Evolutionary conservation across 2,113 vertebrate genomes (phyloP).

Genomic region (Marmota monax): DNA sequence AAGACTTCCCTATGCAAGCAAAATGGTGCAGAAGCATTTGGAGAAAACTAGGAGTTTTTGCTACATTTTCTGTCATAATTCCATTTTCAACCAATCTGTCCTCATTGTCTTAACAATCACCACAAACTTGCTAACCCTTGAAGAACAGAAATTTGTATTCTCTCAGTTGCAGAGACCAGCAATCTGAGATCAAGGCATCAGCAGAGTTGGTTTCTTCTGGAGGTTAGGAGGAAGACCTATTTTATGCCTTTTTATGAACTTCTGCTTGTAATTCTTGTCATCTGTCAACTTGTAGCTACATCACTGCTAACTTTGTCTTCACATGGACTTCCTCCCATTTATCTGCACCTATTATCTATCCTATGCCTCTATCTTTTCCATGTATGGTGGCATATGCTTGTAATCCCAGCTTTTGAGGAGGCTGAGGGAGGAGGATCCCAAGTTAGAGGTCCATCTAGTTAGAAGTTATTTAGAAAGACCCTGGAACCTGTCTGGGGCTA

Average conservation of each 20-base stretch:
- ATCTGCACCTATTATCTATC: neutral
- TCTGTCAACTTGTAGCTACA: neutral
- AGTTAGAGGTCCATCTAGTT: too few relatives aligned
- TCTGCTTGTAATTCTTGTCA: neutral
- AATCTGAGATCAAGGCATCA: neutral
- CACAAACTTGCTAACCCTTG: constrained; percentile 1
- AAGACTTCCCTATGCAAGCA: neutral
- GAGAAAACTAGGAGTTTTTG: neutral
- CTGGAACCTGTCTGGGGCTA: too few relatives aligned
- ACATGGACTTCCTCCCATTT: neutral
- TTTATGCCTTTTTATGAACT: neutral
- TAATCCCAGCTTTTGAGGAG: too few relatives aligned
- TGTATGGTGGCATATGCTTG: too few relatives aligned
- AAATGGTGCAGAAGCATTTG: neutral
- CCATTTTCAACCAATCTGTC: constrained; percentile 18
- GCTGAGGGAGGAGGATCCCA: too few relatives aligned
- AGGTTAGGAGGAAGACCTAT: neutral
- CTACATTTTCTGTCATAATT: constrained; percentile 14
- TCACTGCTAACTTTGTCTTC: neutral
- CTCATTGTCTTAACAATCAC: neutral
- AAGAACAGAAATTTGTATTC: constrained; percentile 15
- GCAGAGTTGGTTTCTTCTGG: neutral
- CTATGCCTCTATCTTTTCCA: neutral
- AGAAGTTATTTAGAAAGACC: too few relatives aligned
- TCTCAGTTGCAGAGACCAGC: constrained; percentile 28